Evolutionary conservation across 2,888 invertebrate species (phyloP).

Genomic region (Troglohyphantes excavatus): DNA sequence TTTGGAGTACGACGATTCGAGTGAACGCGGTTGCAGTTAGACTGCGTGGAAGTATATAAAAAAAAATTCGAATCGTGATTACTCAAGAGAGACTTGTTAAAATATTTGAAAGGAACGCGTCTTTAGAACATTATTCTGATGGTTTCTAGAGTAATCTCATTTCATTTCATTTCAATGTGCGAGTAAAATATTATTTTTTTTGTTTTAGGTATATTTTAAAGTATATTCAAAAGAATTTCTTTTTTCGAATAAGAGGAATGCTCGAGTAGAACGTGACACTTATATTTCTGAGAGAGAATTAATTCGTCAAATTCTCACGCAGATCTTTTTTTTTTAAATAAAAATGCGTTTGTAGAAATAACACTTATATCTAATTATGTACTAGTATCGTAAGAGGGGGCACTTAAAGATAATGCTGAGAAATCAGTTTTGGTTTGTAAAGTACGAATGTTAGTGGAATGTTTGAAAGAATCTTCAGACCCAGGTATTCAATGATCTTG

Average conservation of each 20-base stretch:
- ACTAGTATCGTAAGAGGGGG: not conserved
- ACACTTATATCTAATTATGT: not conserved
- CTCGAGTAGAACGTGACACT: conserved; percentile 22
- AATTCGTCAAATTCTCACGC: conserved; percentile 34
- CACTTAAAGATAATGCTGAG: not conserved
- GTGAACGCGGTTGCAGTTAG: not conserved
- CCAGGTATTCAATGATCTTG: not conserved
- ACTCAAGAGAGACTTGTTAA: conserved; percentile 73
- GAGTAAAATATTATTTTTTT: not conserved
- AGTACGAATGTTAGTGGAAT: not conserved
- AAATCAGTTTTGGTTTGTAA: not conserved
- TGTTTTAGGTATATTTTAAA: not conserved
- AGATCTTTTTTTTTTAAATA: not conserved
- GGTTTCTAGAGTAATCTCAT: not conserved
- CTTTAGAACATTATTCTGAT: conserved; percentile 33
- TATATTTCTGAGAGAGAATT: conserved; percentile 19
- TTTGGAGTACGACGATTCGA: not conserved
- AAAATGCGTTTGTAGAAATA: not conserved
- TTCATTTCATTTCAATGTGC: not conserved
- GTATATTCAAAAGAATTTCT: not conserved
- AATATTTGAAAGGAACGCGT: conserved; percentile 62
- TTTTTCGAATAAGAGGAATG: not conserved
- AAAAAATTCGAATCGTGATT: conserved; percentile 30
- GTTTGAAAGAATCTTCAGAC: not conserved
- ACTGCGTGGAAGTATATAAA: not conserved